Conservation (phyloP, 2,888 invertebrate species). For the Glyphotaelius pellucidus region DNA sequence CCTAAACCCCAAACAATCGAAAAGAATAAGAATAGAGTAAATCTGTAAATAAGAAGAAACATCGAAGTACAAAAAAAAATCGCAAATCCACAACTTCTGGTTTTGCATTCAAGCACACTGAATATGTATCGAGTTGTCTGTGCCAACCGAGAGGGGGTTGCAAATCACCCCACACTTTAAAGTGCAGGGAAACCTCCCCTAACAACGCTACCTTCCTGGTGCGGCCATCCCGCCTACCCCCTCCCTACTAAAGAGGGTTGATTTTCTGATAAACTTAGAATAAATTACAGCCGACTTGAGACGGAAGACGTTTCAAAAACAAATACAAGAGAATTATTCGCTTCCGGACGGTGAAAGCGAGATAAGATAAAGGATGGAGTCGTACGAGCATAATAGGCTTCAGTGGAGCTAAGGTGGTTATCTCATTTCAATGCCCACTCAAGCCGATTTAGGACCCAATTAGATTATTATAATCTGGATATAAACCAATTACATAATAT, state of each 20-base stretch:
- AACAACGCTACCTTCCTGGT: background rate
- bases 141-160: background rate
- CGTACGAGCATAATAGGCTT: background rate
- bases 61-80: background rate
- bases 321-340: constrained; percentile 13
- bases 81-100: background rate
- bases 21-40: background rate
- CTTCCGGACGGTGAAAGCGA: background rate
- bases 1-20: background rate
- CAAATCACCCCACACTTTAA: constrained; percentile 7
- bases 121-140: constrained; percentile 22
- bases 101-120: background rate
- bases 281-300: constrained; percentile 24
- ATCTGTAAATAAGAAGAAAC: background rate
- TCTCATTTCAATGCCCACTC: background rate
- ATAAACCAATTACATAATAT: background rate
- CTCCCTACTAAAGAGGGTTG: constrained; percentile 3
- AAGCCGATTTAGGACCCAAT: background rate
- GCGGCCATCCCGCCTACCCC: background rate
- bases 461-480: background rate
- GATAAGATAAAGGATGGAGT: background rate
- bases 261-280: constrained; percentile 40
- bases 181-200: background rate
- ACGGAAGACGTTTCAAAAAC: constrained; percentile 31
- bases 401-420: background rate